These are phyloP conservation scores for Manis pentadactyla DNA, from an alignment of 2,797 vertebrate species.

Conservation along the genomic window DNA sequence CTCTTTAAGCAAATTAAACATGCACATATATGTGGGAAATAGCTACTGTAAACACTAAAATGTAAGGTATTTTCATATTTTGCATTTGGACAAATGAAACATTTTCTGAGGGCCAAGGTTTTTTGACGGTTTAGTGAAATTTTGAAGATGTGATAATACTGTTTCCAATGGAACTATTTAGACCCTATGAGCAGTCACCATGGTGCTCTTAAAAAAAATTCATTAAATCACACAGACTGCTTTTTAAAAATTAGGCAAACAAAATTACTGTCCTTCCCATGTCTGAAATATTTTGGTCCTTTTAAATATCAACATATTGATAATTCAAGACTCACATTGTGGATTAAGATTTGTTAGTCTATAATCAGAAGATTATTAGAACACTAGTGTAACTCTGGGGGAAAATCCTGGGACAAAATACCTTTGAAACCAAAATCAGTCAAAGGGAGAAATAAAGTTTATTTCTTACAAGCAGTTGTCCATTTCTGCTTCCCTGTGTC, in stretches of 20 bases:
- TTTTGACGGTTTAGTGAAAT: background rate
- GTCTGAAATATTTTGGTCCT: constrained; percentile 52
- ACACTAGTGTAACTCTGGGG: background rate
- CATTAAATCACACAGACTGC: background rate
- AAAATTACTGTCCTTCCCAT: background rate
- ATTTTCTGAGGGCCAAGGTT: background rate
- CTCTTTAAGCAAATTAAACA: background rate
- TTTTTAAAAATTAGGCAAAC: constrained; percentile 35
- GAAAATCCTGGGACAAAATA: no score
- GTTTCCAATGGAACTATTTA: background rate
- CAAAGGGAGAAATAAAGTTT: no score
- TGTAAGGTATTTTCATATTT: background rate
- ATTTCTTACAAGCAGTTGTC: no score
- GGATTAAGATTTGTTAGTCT: background rate
- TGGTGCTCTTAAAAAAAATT: background rate
- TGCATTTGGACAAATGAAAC: background rate
- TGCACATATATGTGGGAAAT: background rate
- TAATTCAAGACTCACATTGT: constrained; percentile 19
- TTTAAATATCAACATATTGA: background rate
- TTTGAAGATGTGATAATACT: constrained; percentile 29
- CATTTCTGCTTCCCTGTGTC: no score
- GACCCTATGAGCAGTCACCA: background rate
- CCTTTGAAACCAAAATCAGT: no score
- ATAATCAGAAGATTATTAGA: background rate
- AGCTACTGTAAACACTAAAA: background rate